Conservation (phyloP, 2,797 vertebrate genomes). For the Champsocephalus esox region DNA sequence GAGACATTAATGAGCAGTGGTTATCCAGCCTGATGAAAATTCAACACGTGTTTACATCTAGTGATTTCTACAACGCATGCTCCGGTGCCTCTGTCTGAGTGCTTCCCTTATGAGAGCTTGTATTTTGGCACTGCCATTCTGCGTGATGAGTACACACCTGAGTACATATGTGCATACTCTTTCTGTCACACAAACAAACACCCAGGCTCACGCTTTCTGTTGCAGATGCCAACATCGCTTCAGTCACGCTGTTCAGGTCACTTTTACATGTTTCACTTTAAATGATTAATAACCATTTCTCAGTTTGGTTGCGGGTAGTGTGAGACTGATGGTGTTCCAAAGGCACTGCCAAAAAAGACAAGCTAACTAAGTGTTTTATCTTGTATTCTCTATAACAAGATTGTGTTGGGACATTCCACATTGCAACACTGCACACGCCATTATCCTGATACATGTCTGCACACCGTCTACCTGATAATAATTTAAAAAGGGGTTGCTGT, state of each 20-base stretch:
- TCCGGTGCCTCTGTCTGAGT: conserved; percentile 3
- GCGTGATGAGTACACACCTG: conserved; percentile 45
- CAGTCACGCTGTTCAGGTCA: conserved; percentile 41
- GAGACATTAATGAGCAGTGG: background rate
- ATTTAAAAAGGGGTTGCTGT: conserved; percentile 13
- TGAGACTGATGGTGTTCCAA: conserved; percentile 36
- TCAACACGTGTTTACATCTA: conserved; percentile 28
- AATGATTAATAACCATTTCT: conserved; percentile 54
- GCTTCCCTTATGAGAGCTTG: conserved; percentile 17
- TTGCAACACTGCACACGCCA: conserved; percentile 7
- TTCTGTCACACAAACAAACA: conserved; percentile 41
- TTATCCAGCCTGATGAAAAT: conserved; percentile 18
- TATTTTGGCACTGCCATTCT: conserved; percentile 36
- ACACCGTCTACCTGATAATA: conserved; percentile 12
- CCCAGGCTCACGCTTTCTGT: conserved; percentile 18
- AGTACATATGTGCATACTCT: conserved; percentile 30
- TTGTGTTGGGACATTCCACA: conserved; percentile 31
- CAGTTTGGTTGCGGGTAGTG: conserved; percentile 35
- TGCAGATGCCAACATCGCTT: conserved; percentile 35
- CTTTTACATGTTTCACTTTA: conserved; percentile 43
- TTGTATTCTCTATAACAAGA: conserved; percentile 44
- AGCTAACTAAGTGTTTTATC: conserved; percentile 55
- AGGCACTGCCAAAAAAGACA: conserved; percentile 22
- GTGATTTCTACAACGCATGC: conserved; percentile 17
- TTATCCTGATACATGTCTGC: conserved; percentile 35